These are phyloP conservation scores for Caenorhabditis becei DNA, from an alignment of 2,888 invertebrate species.

Conservation along the genomic window DNA sequence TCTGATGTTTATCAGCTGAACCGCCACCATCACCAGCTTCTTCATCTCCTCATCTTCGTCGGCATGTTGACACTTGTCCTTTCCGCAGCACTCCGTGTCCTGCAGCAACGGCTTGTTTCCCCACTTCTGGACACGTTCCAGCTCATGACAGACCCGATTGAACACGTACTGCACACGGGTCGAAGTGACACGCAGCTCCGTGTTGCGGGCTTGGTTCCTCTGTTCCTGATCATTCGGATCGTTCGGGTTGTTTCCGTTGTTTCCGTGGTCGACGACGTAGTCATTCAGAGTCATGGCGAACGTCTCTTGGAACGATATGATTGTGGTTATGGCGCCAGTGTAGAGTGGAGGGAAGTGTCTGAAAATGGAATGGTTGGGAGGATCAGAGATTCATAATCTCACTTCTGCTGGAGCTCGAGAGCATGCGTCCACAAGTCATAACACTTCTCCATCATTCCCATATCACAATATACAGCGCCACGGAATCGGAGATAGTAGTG, in stretches of 20 bases:
- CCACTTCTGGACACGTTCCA: conserved; percentile 68
- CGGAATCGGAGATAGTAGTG: conserved; percentile 88
- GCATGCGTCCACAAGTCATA: conserved; percentile 97
- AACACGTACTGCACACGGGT: conserved; percentile 54
- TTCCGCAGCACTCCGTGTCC: conserved; percentile 58
- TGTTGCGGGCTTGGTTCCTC: too few species aligned
- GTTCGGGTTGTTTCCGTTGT: neutral
- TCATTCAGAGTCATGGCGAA: conserved; percentile 90
- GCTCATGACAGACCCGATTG: conserved; percentile 58
- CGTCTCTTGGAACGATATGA: conserved; percentile 95
- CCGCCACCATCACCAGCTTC: conserved; percentile 61
- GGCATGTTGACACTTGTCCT: conserved; percentile 21
- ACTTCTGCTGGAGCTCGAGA: conserved; percentile 83
- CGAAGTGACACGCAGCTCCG: conserved; percentile 35
- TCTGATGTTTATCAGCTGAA: conserved; percentile 68
- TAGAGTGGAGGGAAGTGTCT: conserved; percentile 90
- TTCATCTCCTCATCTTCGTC: conserved; percentile 64
- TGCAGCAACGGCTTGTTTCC: conserved; percentile 54
- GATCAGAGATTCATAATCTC: neutral
- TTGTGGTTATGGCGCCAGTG: conserved; percentile 94
- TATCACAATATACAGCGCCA: conserved; percentile 95
- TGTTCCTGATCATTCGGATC: too few species aligned
- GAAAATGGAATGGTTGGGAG: conserved; percentile 6
- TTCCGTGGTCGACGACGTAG: conserved; percentile 43
- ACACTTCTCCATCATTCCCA: conserved; percentile 84